These are phyloP conservation scores for Acrocephalus kingi DNA, from an alignment of 2,113 vertebrate species.

Conservation along the genomic window DNA sequence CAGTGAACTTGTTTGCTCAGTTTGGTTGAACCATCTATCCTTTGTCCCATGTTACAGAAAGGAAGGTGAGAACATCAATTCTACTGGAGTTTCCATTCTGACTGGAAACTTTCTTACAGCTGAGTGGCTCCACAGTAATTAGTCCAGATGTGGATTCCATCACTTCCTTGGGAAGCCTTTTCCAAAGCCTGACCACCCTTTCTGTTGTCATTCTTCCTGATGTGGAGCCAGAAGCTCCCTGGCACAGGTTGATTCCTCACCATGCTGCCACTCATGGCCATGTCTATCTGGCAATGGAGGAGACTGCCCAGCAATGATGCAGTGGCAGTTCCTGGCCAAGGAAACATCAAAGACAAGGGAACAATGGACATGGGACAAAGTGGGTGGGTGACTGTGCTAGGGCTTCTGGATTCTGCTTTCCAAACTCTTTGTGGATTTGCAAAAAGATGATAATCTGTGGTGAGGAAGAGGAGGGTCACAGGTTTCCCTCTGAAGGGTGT, in stretches of 20 bases:
- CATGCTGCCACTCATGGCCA: rapidly evolving
- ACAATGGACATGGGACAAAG: rapidly evolving
- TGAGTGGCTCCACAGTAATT: background rate
- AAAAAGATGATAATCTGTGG: background rate
- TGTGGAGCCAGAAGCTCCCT: background rate
- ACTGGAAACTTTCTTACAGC: background rate
- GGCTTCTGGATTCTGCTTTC: background rate
- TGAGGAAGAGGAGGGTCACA: background rate
- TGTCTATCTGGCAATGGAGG: background rate
- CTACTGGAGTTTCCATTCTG: background rate
- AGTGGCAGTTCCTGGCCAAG: background rate
- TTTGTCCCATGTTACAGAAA: background rate
- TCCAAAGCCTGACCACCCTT: background rate
- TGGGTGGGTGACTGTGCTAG: background rate
- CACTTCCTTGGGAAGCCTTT: background rate
- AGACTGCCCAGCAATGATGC: background rate
- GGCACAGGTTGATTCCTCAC: background rate
- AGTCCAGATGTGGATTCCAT: background rate
- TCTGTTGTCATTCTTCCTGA: background rate
- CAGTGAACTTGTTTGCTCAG: background rate
- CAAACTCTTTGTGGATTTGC: background rate
- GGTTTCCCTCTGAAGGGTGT: background rate
- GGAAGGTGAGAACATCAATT: background rate
- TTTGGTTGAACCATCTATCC: background rate
- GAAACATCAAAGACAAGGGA: background rate